Conservation (phyloP, 2,113 vertebrate species). For the Chunga burmeisteri region DNA sequence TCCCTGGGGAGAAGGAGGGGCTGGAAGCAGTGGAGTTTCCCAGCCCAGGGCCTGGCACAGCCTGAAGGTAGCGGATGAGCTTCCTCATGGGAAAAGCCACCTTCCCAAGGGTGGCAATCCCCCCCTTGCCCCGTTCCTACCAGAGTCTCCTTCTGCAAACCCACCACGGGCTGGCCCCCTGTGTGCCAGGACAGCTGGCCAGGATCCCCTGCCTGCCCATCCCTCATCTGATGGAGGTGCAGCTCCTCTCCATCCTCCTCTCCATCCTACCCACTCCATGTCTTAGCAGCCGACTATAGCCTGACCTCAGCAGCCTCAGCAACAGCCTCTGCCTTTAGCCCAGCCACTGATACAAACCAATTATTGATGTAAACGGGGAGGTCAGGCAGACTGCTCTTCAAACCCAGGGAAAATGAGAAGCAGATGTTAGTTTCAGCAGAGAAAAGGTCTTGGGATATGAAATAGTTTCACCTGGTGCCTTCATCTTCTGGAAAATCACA, state of each 20-base stretch:
- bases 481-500: slow-evolving; percentile 52
- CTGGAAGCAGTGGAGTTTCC: neutral
- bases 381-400: neutral
- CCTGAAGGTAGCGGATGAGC: fast-evolving
- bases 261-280: fast-evolving
- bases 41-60: neutral
- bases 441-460: slow-evolving; percentile 42
- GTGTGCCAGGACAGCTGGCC: neutral
- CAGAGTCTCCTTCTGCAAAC: neutral
- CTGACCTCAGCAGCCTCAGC: neutral
- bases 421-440: slow-evolving; percentile 35
- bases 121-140: neutral
- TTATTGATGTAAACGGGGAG: neutral
- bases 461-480: slow-evolving; percentile 65
- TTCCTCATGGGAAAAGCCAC: neutral
- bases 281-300: neutral
- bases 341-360: neutral
- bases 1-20: neutral
- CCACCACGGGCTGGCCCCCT: fast-evolving
- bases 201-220: neutral
- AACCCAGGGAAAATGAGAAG: neutral
- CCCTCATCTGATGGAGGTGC: fast-evolving
- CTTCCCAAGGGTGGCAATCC: neutral
- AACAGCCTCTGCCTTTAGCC: neutral
- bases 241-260: neutral